These are phyloP conservation scores for Caenorhabditis sp. DNA, from an alignment of 2,888 invertebrate genomes.

Conservation along the genomic window DNA sequence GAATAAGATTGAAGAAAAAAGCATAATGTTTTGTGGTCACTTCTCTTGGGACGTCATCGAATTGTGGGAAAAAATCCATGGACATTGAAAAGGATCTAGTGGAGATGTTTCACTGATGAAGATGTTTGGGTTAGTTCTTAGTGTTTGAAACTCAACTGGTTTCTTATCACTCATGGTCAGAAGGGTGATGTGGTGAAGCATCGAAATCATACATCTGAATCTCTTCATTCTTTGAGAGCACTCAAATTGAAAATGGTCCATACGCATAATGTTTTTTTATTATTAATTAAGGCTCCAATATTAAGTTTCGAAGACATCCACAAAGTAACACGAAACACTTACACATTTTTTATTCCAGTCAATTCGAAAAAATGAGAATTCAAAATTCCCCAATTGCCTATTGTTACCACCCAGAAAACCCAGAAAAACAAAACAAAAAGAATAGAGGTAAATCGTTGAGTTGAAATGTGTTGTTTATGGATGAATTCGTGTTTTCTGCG, in stretches of 20 bases:
- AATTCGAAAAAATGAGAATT: background rate
- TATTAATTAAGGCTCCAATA: background rate
- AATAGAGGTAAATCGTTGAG: too few species aligned
- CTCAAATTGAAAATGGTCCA: too few species aligned
- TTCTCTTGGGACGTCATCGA: slow-evolving; percentile 38
- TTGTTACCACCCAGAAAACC: background rate
- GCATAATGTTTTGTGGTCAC: slow-evolving; percentile 40
- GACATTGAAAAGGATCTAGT: slow-evolving; percentile 8
- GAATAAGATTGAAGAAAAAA: slow-evolving; percentile 15
- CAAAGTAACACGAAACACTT: background rate
- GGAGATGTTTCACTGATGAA: slow-evolving; percentile 10
- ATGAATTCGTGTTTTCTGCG: too few species aligned
- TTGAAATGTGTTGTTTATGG: too few species aligned
- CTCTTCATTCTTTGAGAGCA: too few species aligned
- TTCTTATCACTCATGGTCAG: background rate
- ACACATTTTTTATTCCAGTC: background rate
- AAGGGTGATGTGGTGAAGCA: background rate
- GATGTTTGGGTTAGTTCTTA: background rate
- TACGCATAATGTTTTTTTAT: background rate
- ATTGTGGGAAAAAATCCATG: slow-evolving; percentile 41
- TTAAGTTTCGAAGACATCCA: background rate
- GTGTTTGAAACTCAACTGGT: background rate
- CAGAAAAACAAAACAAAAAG: background rate
- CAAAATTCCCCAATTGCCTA: background rate
- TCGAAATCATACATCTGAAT: background rate